Conservation (phyloP, 2,797 vertebrate genomes). For the Pangasius mekongensis region DNA sequence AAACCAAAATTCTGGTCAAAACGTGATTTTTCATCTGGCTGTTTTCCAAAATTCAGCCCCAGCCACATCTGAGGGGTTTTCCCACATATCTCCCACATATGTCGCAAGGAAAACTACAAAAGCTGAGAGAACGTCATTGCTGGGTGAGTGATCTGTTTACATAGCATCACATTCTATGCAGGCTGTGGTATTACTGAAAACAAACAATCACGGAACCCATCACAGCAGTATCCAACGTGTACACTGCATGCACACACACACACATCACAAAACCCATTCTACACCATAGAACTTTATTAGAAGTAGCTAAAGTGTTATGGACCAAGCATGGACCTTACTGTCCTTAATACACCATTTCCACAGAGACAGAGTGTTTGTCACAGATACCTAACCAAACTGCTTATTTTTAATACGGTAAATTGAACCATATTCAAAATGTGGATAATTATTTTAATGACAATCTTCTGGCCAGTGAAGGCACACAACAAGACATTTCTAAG, state of each 20-base stretch:
- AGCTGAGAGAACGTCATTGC: conserved; percentile 8
- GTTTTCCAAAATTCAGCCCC: background rate
- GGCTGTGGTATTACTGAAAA: background rate
- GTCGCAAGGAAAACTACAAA: background rate
- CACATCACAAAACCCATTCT: conserved; percentile 7
- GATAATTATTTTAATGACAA: conserved; percentile 26
- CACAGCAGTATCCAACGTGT: background rate
- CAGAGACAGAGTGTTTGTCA: background rate
- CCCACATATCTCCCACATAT: background rate
- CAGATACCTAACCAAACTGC: conserved; percentile 12
- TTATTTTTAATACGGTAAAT: conserved; percentile 36
- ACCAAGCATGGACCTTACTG: conserved; percentile 32
- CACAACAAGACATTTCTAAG: conserved; percentile 48
- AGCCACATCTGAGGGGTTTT: background rate
- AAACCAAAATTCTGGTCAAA: background rate
- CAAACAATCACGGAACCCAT: background rate
- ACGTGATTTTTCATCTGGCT: background rate
- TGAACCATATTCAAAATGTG: conserved; percentile 3
- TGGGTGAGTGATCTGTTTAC: conserved; percentile 32
- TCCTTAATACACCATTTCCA: conserved; percentile 38
- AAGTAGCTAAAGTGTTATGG: conserved; percentile 29
- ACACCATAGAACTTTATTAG: conserved; percentile 50
- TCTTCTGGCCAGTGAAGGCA: conserved; percentile 52
- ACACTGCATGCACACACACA: conserved; percentile 4
- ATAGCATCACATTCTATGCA: conserved; percentile 22